phyloP scores from a whole-genome alignment of 2,113 vertebrate genomes.

The Sinocyclocheilus maitianheensis region DNA sequence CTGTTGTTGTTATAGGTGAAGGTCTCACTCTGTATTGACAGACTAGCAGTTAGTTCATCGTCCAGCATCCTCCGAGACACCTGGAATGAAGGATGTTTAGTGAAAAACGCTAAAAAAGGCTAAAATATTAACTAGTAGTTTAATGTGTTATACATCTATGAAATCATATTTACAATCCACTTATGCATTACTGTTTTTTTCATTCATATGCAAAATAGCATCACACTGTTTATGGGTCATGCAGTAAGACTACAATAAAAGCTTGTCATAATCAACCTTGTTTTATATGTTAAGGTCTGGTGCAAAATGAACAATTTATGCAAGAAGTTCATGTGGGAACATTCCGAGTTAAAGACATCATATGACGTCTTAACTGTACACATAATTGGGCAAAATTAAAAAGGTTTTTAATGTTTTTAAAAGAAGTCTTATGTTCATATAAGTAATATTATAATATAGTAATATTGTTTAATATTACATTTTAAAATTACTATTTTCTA shows the following conservation, averaged over 20 bases:
- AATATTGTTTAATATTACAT: too few relatives aligned
- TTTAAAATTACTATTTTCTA: background rate
- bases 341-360: conserved; percentile 6
- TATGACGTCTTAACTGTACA: background rate
- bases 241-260: background rate
- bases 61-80: conserved; percentile 92
- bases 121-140: background rate
- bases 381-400: background rate
- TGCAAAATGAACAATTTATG: background rate
- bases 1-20: conserved; percentile 87
- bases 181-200: background rate
- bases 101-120: conserved; percentile 56
- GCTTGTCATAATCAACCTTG: background rate
- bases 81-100: conserved; percentile 72
- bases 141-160: background rate
- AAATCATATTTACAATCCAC: background rate
- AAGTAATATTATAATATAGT: too few relatives aligned
- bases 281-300: background rate
- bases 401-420: background rate
- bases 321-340: background rate
- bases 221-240: background rate
- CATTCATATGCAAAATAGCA: background rate
- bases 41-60: conserved; percentile 92
- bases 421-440: background rate
- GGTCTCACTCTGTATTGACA: conserved; percentile 93